Percentiles rank a stretch among this genome's conserved stretches.
Conservation (phyloP, 2,113 vertebrate species). For the Delphinapterus leucas region DNA sequence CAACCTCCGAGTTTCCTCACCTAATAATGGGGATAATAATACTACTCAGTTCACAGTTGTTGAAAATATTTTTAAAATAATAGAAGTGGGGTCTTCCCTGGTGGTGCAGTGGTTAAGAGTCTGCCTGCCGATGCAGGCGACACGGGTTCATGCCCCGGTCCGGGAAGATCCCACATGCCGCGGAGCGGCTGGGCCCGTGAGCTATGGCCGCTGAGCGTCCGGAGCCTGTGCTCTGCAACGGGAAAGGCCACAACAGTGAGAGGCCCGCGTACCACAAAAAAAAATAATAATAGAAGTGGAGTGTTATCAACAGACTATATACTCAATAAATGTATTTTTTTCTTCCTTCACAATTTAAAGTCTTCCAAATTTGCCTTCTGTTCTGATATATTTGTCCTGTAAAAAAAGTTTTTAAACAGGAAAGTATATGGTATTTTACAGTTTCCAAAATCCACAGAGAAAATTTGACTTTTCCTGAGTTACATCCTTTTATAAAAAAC, state of each 20-base stretch:
- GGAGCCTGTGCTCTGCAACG: too few species aligned
- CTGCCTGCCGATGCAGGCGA: too few species aligned
- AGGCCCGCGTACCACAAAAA: too few species aligned
- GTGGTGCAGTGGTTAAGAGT: too few species aligned
- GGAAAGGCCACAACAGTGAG: too few species aligned
- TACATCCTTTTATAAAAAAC: not conserved
- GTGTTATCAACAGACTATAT: not conserved
- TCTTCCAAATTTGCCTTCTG: not conserved
- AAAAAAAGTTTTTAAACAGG: not conserved
- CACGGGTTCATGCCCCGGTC: too few species aligned
- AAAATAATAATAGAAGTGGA: not conserved
- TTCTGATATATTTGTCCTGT: not conserved
- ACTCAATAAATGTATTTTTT: not conserved
- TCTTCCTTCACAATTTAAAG: not conserved
- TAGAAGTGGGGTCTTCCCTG: not conserved
- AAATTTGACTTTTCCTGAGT: not conserved
- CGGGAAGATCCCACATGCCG: too few species aligned
- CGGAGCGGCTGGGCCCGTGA: too few species aligned
- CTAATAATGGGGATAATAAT: not conserved
- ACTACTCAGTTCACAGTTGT: not conserved
- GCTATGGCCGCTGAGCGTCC: too few species aligned
- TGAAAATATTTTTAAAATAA: slow-evolving; percentile 13
- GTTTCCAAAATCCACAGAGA: not conserved
- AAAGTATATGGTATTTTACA: not conserved
- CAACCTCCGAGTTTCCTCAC: not conserved